Conservation (phyloP, 1,140 invertebrate species). For the Condylostylus longicornis region DNA sequence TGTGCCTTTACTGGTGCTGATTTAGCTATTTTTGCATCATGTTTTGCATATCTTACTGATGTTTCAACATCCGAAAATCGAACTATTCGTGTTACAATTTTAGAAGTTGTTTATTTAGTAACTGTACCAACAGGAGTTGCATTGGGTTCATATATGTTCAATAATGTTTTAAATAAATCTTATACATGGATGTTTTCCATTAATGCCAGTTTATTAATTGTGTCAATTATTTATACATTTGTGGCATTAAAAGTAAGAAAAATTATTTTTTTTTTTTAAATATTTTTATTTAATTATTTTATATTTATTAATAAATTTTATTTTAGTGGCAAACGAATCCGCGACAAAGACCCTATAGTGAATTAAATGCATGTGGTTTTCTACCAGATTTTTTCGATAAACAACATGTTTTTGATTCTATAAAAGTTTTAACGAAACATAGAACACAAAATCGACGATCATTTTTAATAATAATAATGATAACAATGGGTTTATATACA, state of each 20-base stretch:
- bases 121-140: constrained; percentile 59
- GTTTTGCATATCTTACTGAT: constrained; percentile 59
- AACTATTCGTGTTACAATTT: constrained; percentile 52
- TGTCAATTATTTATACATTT: constrained; percentile 46
- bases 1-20: constrained; percentile 55
- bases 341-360: constrained; percentile 39
- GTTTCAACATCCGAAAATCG: constrained; percentile 43
- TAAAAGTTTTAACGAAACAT: constrained; percentile 40
- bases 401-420: constrained; percentile 44
- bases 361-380: constrained; percentile 39
- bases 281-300: neutral
- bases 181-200: constrained; percentile 55
- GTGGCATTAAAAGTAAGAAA: constrained; percentile 28
- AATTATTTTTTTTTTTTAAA: constrained; percentile 1
- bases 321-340: constrained; percentile 49
- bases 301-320: neutral
- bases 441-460: constrained; percentile 38
- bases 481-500: constrained; percentile 57
- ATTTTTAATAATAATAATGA: constrained; percentile 47
- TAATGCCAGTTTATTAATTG: constrained; percentile 41
- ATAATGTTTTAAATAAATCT: constrained; percentile 38
- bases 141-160: constrained; percentile 43
- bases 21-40: constrained; percentile 55
- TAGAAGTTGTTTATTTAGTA: constrained; percentile 55
- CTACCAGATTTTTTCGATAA: constrained; percentile 54